Evolutionary conservation across 2,888 invertebrate genomes (phyloP), one percentile per base, ranked within the genome.

Genomic region (Melanostoma mellinum): DNA sequence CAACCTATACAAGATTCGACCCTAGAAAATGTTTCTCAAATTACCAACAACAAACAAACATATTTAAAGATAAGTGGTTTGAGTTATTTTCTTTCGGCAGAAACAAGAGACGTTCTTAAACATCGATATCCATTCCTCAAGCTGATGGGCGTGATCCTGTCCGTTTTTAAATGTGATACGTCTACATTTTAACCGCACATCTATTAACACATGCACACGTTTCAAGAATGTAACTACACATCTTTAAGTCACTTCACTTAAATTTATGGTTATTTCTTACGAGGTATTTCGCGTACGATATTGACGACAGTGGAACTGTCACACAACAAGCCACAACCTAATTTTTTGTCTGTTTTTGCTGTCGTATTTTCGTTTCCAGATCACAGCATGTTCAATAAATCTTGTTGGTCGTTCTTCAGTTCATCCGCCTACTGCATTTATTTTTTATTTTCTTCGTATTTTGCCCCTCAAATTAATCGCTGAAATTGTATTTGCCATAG

Each of bases 271-370:
- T 56, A 67, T 79, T 75, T 79, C 60, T 46, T 79, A 38, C 33
- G 60, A 79, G 74, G 65, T 79, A 84, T 84, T 84, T 79, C 73
- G 74, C 79, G 74, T 84, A 84, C 84, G 79, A 75, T 71, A 79
- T 84, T 79, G 84, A 84, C 84, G 84, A 84, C 84, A 84, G 71
- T 79, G 74, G 44, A 75, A 75, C 74, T 75, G 84, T 84, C 84
- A 84, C 65, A 75, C 32, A 79, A 79, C 82, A 84, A 69, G 78
- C 82, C 84, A 84, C 84, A 84, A 60, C 79, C 84, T 84, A 84
- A 84, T 84, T 84, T 84, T 84, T 84, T 79, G 79, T 84, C 77
- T 79, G 84, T 84, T 84, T 71, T 65, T 40, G 79, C 53, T 84
- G 74, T 75, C 58, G 71, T 55, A 75, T 84, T 84, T 84, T 74